Evolutionary conservation across 2,113 vertebrate genomes (phyloP), one percentile per base, ranked within the genome.

Genomic region (Trogon surrucura): DNA sequence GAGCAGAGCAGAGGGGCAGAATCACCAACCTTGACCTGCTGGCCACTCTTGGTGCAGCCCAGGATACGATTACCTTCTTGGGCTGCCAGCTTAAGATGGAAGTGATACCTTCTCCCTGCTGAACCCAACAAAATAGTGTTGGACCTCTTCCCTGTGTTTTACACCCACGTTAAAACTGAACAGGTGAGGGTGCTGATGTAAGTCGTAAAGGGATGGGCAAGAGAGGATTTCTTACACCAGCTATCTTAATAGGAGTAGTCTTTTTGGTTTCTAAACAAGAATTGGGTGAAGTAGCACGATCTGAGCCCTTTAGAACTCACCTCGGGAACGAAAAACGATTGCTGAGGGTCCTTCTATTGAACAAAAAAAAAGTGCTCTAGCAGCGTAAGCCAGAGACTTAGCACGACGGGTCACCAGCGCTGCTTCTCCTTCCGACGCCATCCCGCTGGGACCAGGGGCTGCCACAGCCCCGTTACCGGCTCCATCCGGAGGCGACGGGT

Each of bases 401-500:
- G 29, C 27, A 6, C 38, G 11, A 0, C 56, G 11, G 58, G 36
- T 9, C 4, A 0, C 17, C 1, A 17, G 7, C 41, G 60, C 73
- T 32, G 44, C 62, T 30, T 7, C 80, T 8, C 10, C 3, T 22
- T 27, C 26, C 45, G 20, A 1, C 2, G 77, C 58, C 29, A 5
- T 5, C 71, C 41, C 32, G 1, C 23, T 1, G 70, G 9, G 53
- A 10, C 3, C 71, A 6, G 1, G 23, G 36, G 20, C 2, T 8
- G 53, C 9, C 4, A 2, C 3, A 6, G 5, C 13, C 19, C 23
- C 3, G 2, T 0, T 3, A 2, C 0, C 10, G 41, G 3, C 38
- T 13, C 2, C 10, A 10, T 11, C 2, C 41, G 10, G 26, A 3
- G 57, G 36, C 65, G 36, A 36, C 19, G 10, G 22, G 15, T 0